Percentiles rank a stretch among this genome's conserved stretches.
Evolutionary conservation across 2,888 invertebrate species (phyloP).

Genomic region (Lasioglossum leucozonium): DNA sequence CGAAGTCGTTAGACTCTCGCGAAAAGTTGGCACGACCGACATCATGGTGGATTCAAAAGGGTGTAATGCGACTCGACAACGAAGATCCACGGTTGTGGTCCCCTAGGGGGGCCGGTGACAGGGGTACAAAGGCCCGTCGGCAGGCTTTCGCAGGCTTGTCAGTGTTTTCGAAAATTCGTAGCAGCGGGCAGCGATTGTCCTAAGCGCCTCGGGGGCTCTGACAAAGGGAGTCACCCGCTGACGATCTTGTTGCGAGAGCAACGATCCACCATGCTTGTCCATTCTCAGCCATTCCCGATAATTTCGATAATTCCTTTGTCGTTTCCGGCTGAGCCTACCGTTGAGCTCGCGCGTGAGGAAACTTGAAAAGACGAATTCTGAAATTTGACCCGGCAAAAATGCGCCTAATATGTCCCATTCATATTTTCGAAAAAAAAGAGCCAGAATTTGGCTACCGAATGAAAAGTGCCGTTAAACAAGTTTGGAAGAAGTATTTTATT

Average conservation of each 20-base stretch:
- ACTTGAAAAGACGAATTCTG: slow-evolving; percentile 61
- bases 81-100: slow-evolving; percentile 39
- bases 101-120: slow-evolving; percentile 76
- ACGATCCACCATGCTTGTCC: slow-evolving; percentile 31
- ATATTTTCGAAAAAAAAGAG: not conserved
- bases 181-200: slow-evolving; percentile 79
- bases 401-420: not conserved
- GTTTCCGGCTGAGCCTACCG: slow-evolving; percentile 39
- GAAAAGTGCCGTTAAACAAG: not conserved
- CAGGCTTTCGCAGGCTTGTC: slow-evolving; percentile 74
- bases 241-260: slow-evolving; percentile 49
- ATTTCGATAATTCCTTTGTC: slow-evolving; percentile 79
- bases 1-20: not conserved
- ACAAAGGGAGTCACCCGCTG: slow-evolving; percentile 66
- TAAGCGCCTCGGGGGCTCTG: slow-evolving; percentile 70
- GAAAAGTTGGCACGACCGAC: not conserved
- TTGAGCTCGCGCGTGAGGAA: slow-evolving; percentile 69
- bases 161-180: slow-evolving; percentile 82
- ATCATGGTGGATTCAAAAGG: slow-evolving; percentile 19
- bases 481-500: not conserved
- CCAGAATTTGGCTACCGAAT: not conserved
- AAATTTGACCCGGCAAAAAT: slow-evolving; percentile 45
- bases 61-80: slow-evolving; percentile 52
- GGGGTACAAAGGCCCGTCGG: slow-evolving; percentile 77
- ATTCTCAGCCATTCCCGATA: slow-evolving; percentile 55